A percentile compares a stretch with the other conserved stretches of the same genome.
phyloP scores from a whole-genome alignment of 1,140 invertebrate species.

The Macrostomum lignano region DNA sequence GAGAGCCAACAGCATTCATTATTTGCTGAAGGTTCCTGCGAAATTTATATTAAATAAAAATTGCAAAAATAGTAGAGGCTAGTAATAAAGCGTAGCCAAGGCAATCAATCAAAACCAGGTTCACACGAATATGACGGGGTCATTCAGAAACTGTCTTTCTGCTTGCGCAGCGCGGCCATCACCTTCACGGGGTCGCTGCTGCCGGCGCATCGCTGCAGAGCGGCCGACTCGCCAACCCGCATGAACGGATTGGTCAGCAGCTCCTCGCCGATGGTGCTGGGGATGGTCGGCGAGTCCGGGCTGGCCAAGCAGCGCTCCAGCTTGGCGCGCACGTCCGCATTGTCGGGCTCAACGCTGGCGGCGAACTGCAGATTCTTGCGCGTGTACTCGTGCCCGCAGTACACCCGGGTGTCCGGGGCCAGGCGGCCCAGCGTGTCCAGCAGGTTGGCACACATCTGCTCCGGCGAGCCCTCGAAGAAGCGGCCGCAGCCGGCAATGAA shows the following conservation, averaged over 20 bases:
- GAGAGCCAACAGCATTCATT: too few relatives aligned
- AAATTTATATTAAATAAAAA: too few relatives aligned
- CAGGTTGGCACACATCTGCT: conserved; percentile 65
- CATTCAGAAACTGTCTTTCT: too few relatives aligned
- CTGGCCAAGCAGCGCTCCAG: too few relatives aligned
- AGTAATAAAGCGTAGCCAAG: too few relatives aligned
- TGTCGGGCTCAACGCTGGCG: conserved; percentile 50
- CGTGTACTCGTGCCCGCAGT: conserved; percentile 89
- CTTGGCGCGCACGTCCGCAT: conserved; percentile 35
- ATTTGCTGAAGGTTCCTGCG: too few relatives aligned
- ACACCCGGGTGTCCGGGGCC: conserved; percentile 58
- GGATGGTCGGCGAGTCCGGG: conserved; percentile 47
- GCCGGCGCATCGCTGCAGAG: too few relatives aligned
- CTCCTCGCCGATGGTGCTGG: conserved; percentile 66
- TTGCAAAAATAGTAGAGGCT: too few relatives aligned
- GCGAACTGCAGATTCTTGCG: conserved; percentile 65
- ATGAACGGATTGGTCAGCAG: conserved; percentile 74
- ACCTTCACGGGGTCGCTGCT: too few relatives aligned
- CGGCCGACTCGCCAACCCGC: conserved; percentile 42
- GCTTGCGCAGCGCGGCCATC: too few relatives aligned
- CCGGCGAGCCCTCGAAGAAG: conserved; percentile 82
- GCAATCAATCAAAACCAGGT: too few relatives aligned
- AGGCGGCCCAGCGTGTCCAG: conserved; percentile 44
- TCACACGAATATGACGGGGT: too few relatives aligned
- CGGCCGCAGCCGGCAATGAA: conserved; percentile 77